A percentile compares a stretch with the other conserved stretches of the same genome.
Conservation (phyloP, 2,797 vertebrate species). For the Betta splendens region DNA sequence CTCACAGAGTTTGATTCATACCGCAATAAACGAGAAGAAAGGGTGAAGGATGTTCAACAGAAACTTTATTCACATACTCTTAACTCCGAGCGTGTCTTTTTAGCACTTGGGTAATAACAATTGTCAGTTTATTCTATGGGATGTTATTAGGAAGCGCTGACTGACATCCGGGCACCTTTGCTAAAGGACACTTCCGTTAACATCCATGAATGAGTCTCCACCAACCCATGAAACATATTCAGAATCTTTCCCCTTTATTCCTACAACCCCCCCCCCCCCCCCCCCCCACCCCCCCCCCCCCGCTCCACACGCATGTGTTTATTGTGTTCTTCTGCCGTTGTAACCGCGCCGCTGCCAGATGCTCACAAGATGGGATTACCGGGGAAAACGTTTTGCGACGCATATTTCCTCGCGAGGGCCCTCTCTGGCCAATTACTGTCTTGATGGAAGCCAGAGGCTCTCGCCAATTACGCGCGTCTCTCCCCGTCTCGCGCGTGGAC, state of each 20-base stretch:
- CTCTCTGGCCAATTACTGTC: constrained; percentile 78
- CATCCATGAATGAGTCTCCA: too few species aligned
- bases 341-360: constrained; percentile 71
- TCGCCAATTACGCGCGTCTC: constrained; percentile 80
- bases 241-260: constrained; percentile 41
- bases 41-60: constrained; percentile 6
- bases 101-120: constrained; percentile 9
- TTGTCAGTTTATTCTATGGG: constrained; percentile 11
- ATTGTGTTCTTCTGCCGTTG: constrained; percentile 71
- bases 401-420: constrained; percentile 79
- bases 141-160: constrained; percentile 30
- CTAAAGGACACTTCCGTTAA: constrained; percentile 10
- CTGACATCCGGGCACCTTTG: constrained; percentile 38
- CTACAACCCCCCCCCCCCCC: constrained; percentile 23
- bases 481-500: constrained; percentile 71
- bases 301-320: constrained; percentile 64
- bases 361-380: constrained; percentile 79
- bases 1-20: constrained; percentile 51
- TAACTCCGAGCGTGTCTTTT: constrained; percentile 20
- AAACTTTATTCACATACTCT: neutral
- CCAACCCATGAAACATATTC: constrained; percentile 16
- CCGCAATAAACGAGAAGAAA: constrained; percentile 43
- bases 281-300: constrained; percentile 39
- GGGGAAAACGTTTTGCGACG: constrained; percentile 75
- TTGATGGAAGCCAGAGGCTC: constrained; percentile 81